Conservation (phyloP, 2,888 invertebrate genomes). For the Cataglyphis livida region DNA sequence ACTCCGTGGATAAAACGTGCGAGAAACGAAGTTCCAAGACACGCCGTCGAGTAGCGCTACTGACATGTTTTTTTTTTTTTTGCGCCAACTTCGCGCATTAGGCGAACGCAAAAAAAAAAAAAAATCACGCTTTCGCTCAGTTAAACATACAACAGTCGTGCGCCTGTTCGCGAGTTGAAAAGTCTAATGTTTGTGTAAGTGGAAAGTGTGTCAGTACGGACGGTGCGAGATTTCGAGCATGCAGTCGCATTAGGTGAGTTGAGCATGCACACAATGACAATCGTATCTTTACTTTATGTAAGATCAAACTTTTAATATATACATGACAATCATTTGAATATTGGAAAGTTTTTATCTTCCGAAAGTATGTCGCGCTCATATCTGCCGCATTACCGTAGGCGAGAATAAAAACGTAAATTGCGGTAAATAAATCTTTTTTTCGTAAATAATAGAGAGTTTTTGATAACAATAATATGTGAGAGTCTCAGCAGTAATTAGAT, state of each 20-base stretch:
- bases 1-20: background rate
- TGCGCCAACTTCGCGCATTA: background rate
- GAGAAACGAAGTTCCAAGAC: background rate
- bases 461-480: background rate
- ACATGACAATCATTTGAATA: background rate
- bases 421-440: background rate
- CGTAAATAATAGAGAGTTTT: background rate
- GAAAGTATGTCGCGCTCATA: background rate
- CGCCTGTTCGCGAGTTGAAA: conserved; percentile 16
- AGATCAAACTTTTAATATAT: background rate
- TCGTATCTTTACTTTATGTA: background rate
- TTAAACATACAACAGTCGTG: conserved; percentile 24
- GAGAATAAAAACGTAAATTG: background rate
- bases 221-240: background rate
- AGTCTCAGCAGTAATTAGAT: background rate
- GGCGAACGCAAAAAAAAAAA: background rate
- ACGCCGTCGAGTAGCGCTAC: background rate
- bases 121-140: conserved; percentile 35
- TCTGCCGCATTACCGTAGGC: background rate
- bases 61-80: background rate
- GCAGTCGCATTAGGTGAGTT: background rate
- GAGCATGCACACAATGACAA: too few species aligned
- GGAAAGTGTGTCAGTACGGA: background rate
- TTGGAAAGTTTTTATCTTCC: background rate
- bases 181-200: background rate